Evolutionary conservation across 2,797 vertebrate genomes (phyloP), one percentile per base, ranked within the genome.

Genomic region (Cryptoblepharus egeriae): DNA sequence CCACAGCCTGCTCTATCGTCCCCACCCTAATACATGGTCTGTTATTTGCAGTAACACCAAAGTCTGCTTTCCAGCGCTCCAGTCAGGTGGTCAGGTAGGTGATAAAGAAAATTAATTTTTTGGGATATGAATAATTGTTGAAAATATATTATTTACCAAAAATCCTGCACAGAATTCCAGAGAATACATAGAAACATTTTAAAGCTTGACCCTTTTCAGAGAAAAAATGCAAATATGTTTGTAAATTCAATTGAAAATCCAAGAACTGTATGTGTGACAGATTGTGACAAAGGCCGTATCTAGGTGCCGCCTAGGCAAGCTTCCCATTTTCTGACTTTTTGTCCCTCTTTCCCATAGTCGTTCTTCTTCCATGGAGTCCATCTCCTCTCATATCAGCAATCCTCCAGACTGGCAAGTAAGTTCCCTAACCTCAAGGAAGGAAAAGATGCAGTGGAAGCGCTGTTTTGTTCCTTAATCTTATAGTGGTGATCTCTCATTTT

Each of bases 81-180:
- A 96, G 95, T 85, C 96, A 95, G 90, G 85, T 93, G 77, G 87
- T 91, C 85, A 96, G 96, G 97, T 97, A 93, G 85, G 89, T 26
- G 73, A 10, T 26, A 77, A 68, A 6, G 26, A 75, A 42, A 75
- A 52, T 55, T 1, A 16, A 16, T 81, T 49, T n/a, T 49, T 42
- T 45, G n/a, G 58, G 2, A 2, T 5, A 42, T 9, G 5, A 64
- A 28, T 32, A 1, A 63, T 9, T 70, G 16, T 57, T 69, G 42
- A 16, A 39, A 64, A 77, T 7, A 65, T 30, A 10, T 10, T 68
- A 68, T 71, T 9, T n/a, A 30, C 13, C 20, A 77, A 64, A 55
- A 63, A 28, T 76, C n/a, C n/a, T 57, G 52, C 35, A 57, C 63
- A 67, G 22, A 76, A 49, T 28, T 68, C 9, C 7, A 58, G 42